These are phyloP conservation scores for Vanessa cardui DNA, from an alignment of 2,888 invertebrate genomes.

Conservation along the genomic window DNA sequence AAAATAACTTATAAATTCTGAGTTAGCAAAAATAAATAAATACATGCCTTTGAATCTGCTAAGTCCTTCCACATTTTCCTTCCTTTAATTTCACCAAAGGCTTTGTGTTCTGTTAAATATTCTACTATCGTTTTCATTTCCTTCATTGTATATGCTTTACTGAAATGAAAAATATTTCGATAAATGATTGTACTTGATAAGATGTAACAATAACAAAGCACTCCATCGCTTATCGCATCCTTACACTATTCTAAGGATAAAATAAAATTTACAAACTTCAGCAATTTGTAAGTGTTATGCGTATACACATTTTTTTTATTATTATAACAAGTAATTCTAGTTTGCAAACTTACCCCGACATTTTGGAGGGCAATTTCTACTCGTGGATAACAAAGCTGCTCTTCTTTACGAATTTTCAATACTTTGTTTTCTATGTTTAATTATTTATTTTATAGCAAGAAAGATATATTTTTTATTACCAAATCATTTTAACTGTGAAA, in stretches of 20 bases:
- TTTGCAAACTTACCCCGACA: conserved; percentile 63
- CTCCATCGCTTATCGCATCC: too few species aligned
- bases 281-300: neutral
- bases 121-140: conserved; percentile 74
- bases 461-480: neutral
- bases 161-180: conserved; percentile 41
- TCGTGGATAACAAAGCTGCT: conserved; percentile 6
- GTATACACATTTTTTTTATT: neutral
- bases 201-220: too few species aligned
- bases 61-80: conserved; percentile 75
- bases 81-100: conserved; percentile 63
- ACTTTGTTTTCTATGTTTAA: neutral
- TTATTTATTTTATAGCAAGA: neutral
- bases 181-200: too few species aligned
- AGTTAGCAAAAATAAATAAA: neutral
- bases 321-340: conserved; percentile 19
- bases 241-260: too few species aligned
- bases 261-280: too few species aligned
- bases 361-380: conserved; percentile 47
- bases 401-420: neutral
- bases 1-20: too few species aligned
- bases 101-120: conserved; percentile 61
- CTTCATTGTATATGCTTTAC: conserved; percentile 67
- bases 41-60: conserved; percentile 62
- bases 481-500: neutral